Conservation (phyloP, 1,140 invertebrate species). For the Caerostris extrusa region DNA sequence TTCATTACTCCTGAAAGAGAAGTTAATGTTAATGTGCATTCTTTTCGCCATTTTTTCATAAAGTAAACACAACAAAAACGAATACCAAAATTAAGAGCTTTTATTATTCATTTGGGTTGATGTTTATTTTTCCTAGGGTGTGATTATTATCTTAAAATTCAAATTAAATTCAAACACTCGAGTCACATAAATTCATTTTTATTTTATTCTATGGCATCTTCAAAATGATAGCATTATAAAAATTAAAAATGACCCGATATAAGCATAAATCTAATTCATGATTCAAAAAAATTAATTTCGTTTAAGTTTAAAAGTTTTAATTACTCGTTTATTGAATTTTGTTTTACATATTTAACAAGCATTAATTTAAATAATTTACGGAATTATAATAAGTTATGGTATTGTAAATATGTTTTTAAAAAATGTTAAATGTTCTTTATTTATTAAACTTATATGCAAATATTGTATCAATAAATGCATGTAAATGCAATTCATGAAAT, state of each 20-base stretch:
- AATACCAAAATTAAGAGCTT: conserved; percentile 36
- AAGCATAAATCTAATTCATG: no score
- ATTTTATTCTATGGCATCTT: background rate
- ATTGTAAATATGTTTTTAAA: no score
- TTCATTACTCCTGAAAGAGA: conserved; percentile 52
- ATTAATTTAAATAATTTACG: no score
- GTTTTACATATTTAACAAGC: no score
- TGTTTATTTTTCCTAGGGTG: conserved; percentile 58
- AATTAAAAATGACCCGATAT: background rate
- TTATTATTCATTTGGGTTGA: conserved; percentile 38
- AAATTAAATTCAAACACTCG: conserved; percentile 5
- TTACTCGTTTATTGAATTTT: no score
- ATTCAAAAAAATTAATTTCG: no score
- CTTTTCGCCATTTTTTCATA: background rate
- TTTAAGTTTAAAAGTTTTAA: no score
- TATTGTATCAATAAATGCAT: no score
- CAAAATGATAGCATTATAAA: background rate
- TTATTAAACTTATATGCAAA: no score
- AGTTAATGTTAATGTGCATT: conserved; percentile 44
- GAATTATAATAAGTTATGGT: no score
- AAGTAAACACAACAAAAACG: background rate
- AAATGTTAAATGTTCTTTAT: no score
- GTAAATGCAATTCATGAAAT: no score
- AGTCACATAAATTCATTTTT: background rate
- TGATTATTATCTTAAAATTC: conserved; percentile 58